phyloP scores from a whole-genome alignment of 2,113 vertebrate species.

The Myrmophylax atrothorax region DNA sequence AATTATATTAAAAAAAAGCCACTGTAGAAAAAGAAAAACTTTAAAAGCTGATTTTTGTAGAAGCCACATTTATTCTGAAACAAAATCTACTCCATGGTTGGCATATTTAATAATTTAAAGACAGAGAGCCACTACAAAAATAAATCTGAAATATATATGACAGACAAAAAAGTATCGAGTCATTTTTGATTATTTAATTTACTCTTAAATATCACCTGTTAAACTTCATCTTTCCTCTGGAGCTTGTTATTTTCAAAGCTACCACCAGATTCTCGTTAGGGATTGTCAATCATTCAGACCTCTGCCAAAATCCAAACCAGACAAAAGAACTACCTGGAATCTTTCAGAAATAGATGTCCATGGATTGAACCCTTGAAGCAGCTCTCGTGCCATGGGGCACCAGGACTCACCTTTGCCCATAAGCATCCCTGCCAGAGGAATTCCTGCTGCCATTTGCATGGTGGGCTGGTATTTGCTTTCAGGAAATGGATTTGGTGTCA shows the following conservation, averaged over 20 bases:
- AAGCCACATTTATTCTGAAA: not conserved
- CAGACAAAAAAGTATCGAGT: not conserved
- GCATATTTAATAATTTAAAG: not conserved
- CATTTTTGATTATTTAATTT: not conserved
- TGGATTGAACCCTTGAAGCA: not conserved
- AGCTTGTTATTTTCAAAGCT: not conserved
- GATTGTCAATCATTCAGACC: not conserved
- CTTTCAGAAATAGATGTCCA: not conserved
- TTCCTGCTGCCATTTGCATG: constrained; percentile 18
- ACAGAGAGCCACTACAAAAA: not conserved
- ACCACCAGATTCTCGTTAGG: not conserved
- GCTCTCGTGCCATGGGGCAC: not conserved
- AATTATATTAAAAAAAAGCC: not conserved
- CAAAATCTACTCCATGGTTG: not conserved
- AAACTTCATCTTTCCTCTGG: not conserved
- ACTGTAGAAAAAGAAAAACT: not conserved
- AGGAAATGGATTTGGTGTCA: not conserved
- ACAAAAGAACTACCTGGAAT: not conserved
- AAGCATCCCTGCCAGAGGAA: not conserved
- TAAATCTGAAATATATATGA: not conserved
- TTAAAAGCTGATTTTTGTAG: not conserved
- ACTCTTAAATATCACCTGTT: not conserved
- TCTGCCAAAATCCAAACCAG: not conserved
- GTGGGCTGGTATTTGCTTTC: constrained; percentile 25
- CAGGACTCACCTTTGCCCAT: not conserved